A percentile compares a stretch with the other conserved stretches of the same genome.
These are phyloP conservation scores for Grantiella picta DNA, from an alignment of 2,113 vertebrate species.

Conservation along the genomic window DNA sequence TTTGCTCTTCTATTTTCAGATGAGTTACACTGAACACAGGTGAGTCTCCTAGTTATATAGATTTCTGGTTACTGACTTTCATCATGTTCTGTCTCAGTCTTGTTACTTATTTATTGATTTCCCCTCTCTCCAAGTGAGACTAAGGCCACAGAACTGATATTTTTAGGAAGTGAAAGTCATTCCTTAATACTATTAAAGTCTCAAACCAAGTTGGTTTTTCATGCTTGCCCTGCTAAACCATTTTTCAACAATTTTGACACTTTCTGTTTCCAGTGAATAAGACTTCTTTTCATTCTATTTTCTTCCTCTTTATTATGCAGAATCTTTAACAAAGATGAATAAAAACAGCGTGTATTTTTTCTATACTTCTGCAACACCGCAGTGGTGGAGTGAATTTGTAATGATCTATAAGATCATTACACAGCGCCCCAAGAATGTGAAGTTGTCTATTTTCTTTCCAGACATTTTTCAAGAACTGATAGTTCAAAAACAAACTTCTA, in stretches of 20 bases:
- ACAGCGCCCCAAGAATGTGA: rapidly evolving
- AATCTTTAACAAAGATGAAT: not conserved
- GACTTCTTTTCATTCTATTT: not conserved
- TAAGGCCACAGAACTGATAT: not conserved
- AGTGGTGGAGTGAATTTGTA: not conserved
- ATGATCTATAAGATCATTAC: not conserved
- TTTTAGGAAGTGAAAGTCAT: not conserved
- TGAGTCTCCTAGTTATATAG: not conserved
- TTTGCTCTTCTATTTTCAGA: not conserved
- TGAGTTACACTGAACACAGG: not conserved
- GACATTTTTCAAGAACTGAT: not conserved
- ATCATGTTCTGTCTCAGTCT: not conserved
- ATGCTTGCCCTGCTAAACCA: not conserved
- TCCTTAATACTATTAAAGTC: not conserved
- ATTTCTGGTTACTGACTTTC: not conserved
- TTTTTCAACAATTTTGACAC: not conserved
- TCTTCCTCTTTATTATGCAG: not conserved
- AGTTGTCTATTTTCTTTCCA: not conserved
- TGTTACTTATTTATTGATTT: not conserved
- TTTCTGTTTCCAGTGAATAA: not conserved
- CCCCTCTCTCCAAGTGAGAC: not conserved
- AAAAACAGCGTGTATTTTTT: not conserved
- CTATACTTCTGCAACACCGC: not conserved
- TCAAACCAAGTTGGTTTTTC: not conserved
- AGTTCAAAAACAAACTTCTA: not conserved